Base-by-base conservation (phyloP, 2,888 invertebrate genomes). In the Panopea generosa region DNA sequence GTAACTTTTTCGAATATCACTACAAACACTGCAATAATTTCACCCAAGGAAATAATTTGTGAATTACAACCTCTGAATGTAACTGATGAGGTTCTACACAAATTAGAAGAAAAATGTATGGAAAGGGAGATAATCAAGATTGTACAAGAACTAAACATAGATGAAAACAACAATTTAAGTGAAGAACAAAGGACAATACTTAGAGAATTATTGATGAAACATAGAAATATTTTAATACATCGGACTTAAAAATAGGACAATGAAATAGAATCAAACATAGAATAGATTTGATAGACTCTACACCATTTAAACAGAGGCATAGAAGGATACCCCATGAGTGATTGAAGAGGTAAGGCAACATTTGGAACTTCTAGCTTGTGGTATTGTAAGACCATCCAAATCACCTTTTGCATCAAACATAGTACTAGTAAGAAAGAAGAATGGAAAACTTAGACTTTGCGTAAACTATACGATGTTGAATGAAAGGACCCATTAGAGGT, bases 51-150 rank as follows among this genome's bases (percentile, higher is more conserved):
- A 14, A 61, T 74, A 20, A 14, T 61, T 3, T 62, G 73, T 52
- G 73, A 74, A 57, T 1, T 68, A 1, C 73, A 68, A 20, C 67
- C 62, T 2, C 57, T 62, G 1, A 45, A 20, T 49, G 20, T 62
- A n/a, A 45, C 38, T 20, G 22, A 49, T 33, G 33, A 26, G 18
- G 22, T 11, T 9, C 20, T 18, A 40, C 26, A 57, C 4, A 18
- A 40, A 9, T 11, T 59, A 7, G 57, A 57, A 18, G n/a, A 49
- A 40, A n/a, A n/a, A 11, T n/a, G n/a, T 11, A n/a, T n/a, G n/a
- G n/a, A n/a, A n/a, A n/a, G n/a, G 16, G 14, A 49, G 20, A 49
- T 6, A 49, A 18, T 14, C 9, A 9, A 49, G 6, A 7, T 49
- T n/a, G 6, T 49, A n/a, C 14, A 49, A 7, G 20, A 7, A 18